phyloP scores from a whole-genome alignment of 2,888 invertebrate genomes.

The Ichneumoninae sp. region DNA sequence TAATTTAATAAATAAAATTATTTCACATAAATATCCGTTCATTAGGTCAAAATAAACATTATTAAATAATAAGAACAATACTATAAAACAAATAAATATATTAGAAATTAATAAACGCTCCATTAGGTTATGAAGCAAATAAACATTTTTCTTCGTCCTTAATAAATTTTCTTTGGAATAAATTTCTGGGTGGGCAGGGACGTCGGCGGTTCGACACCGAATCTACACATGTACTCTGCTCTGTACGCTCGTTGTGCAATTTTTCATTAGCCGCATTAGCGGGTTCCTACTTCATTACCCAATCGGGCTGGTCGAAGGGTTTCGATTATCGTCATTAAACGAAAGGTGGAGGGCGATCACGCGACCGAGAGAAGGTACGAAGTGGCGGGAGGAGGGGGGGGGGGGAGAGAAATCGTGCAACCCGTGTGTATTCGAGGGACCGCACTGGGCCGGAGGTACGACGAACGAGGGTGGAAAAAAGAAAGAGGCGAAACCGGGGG shows the following conservation, averaged over 20 bases:
- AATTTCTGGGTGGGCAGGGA: neutral
- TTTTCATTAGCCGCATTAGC: conserved; percentile 44
- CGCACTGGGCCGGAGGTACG: conserved; percentile 16
- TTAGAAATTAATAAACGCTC: no score
- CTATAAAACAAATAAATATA: no score
- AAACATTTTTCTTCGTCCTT: no score
- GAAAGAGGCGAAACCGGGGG: conserved; percentile 1
- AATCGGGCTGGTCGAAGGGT: conserved; percentile 25
- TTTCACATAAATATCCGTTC: no score
- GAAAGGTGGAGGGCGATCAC: conserved; percentile 46
- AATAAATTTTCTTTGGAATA: no score
- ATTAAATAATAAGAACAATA: no score
- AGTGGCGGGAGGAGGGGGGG: neutral
- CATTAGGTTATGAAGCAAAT: no score
- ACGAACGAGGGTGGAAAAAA: conserved; percentile 14
- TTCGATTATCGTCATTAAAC: conserved; percentile 55
- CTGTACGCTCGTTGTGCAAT: neutral
- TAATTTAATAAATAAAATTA: no score
- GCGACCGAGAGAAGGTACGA: conserved; percentile 25
- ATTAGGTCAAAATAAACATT: no score
- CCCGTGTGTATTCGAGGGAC: conserved; percentile 37
- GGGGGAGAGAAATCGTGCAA: conserved; percentile 21
- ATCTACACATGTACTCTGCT: neutral
- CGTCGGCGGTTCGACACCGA: neutral
- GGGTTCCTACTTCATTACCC: neutral